Conservation (phyloP, 2,888 invertebrate species). For the Synanthedon vespiformis region DNA sequence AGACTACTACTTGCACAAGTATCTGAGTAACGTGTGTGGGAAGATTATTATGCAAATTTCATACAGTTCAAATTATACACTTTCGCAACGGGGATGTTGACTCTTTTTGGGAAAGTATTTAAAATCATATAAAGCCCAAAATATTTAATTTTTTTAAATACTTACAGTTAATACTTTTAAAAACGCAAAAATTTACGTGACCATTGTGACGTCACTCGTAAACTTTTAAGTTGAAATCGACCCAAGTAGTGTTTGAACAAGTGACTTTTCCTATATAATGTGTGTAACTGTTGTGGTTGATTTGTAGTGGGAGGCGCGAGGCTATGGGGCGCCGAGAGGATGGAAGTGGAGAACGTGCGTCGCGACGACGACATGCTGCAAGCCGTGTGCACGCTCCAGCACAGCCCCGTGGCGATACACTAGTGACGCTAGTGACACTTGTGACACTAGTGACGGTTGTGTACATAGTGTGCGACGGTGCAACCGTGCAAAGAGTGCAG, state of each 20-base stretch:
- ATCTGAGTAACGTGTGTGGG: too few species aligned
- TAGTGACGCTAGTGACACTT: slow-evolving; percentile 65
- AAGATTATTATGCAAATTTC: too few species aligned
- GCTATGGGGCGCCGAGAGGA: slow-evolving; percentile 76
- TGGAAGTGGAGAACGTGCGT: slow-evolving; percentile 64
- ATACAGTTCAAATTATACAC: too few species aligned
- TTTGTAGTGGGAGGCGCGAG: slow-evolving; percentile 34
- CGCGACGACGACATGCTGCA: slow-evolving; percentile 77
- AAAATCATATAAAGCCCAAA: too few species aligned
- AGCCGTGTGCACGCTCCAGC: slow-evolving; percentile 84
- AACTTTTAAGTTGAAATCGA: neutral
- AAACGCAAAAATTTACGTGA: too few species aligned
- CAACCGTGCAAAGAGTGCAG: slow-evolving; percentile 5
- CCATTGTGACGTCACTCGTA: neutral
- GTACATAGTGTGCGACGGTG: slow-evolving; percentile 6
- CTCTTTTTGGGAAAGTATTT: too few species aligned
- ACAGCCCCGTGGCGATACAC: slow-evolving; percentile 94
- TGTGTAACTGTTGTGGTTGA: slow-evolving; percentile 4
- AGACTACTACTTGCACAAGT: too few species aligned
- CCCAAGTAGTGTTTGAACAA: too few species aligned
- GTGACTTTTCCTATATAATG: neutral
- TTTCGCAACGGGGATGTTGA: too few species aligned
- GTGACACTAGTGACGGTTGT: slow-evolving; percentile 14
- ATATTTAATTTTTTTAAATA: too few species aligned
- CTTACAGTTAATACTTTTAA: too few species aligned